Evolutionary conservation across 2,888 invertebrate species (phyloP).

Genomic region (Allophyes oxyacanthae): DNA sequence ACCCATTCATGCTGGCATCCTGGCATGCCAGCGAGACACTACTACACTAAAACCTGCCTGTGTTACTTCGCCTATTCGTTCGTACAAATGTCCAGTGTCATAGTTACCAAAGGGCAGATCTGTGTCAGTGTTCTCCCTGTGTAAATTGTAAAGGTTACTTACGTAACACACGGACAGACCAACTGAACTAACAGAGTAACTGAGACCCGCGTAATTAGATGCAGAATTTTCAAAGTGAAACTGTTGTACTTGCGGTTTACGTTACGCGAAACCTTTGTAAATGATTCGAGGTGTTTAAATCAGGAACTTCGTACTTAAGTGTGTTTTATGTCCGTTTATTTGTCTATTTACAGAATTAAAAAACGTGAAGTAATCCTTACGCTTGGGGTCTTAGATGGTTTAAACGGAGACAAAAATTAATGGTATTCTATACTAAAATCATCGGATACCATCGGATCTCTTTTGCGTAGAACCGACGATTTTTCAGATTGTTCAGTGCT

Average conservation of each 20-base stretch:
- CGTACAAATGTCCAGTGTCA: conserved; percentile 18
- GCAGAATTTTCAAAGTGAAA: conserved; percentile 55
- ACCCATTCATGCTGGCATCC: too few relatives aligned
- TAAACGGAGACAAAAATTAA: too few relatives aligned
- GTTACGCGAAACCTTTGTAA: conserved; percentile 39
- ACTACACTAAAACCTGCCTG: too few relatives aligned
- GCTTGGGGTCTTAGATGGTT: too few relatives aligned
- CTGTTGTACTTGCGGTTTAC: conserved; percentile 51
- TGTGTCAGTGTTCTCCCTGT: conserved; percentile 26
- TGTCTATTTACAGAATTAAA: too few relatives aligned
- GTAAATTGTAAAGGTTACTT: conserved; percentile 40
- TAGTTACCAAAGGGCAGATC: conserved; percentile 33
- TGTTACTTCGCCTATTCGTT: too few relatives aligned
- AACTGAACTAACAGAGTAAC: conserved; percentile 51
- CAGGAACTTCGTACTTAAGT: conserved; percentile 9
- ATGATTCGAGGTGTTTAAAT: conserved; percentile 34
- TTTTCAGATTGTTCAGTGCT: too few relatives aligned
- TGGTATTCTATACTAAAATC: too few relatives aligned
- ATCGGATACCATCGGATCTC: too few relatives aligned
- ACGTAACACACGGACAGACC: conserved; percentile 34
- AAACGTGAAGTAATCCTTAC: too few relatives aligned
- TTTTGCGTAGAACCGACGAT: too few relatives aligned
- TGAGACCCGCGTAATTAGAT: conserved; percentile 53
- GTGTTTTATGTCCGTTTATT: background rate
- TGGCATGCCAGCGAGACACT: too few relatives aligned